These are phyloP conservation scores for Epinephelus moara DNA, from an alignment of 2,113 vertebrate genomes.

Conservation along the genomic window DNA sequence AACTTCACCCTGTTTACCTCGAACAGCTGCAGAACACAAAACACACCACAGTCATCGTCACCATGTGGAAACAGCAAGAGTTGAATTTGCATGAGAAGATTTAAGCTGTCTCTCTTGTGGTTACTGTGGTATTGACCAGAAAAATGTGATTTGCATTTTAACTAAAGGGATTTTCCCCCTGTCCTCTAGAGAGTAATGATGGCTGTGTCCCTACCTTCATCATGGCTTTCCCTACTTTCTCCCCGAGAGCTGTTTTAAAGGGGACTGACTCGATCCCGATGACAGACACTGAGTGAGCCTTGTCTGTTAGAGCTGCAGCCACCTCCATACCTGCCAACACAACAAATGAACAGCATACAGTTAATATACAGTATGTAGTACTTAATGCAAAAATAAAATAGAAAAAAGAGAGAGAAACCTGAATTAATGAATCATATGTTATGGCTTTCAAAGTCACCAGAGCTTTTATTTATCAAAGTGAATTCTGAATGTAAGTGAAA, in stretches of 20 bases:
- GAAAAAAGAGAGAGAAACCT: background rate
- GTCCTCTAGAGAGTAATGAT: conserved; percentile 36
- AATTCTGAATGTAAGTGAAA: background rate
- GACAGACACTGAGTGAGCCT: conserved; percentile 96
- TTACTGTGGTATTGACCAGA: conserved; percentile 22
- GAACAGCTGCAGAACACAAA: conserved; percentile 88
- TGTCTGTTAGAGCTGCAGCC: conserved; percentile 93
- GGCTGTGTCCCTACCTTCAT: conserved; percentile 90
- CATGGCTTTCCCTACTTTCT: conserved; percentile 93
- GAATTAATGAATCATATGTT: background rate
- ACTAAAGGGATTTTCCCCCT: conserved; percentile 1
- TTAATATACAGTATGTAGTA: background rate
- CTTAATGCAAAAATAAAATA: background rate
- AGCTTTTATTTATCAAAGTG: background rate
- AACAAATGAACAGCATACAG: conserved; percentile 5
- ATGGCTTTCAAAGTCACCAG: background rate
- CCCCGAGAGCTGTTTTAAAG: conserved; percentile 93
- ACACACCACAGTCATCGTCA: background rate
- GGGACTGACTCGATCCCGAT: conserved; percentile 94
- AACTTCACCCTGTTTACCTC: conserved; percentile 97
- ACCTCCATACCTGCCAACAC: conserved; percentile 94
- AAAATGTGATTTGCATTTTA: conserved; percentile 44
- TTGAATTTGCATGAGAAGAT: conserved; percentile 22
- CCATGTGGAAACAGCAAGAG: background rate
- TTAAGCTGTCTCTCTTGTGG: background rate